Base-by-base conservation (phyloP, 2,888 invertebrate species). In the Dryomyza anilis region DNA sequence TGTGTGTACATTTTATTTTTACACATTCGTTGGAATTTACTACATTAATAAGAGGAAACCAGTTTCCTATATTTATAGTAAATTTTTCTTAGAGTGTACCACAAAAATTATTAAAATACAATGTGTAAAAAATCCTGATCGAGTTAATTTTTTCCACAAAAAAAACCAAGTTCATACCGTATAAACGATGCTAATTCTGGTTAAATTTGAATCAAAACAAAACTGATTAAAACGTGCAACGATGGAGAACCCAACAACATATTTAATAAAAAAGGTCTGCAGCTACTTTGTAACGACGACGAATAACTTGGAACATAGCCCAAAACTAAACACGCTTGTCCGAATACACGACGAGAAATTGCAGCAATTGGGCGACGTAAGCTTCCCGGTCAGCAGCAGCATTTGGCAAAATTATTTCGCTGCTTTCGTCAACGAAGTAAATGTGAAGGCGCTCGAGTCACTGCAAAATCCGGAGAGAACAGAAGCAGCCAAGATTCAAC, bases 341-440 rank as follows among this genome's bases (percentile, higher is more conserved):
- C 88, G 88, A 80, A 85, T 85, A 73, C 89, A 90, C 73, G 84
- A 81, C 1, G 86, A 87, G 69, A 86, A 87, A 70, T 79, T 89
- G 6, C 76, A 83, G 62, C 76, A 78, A 39, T 79, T 85, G 48
- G 91, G 91, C 8, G 92, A 92, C 69, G 81, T 89, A 4, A 89
- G 88, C 82, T 89, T 91, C 79, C 86, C 88, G 10, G 80, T 84
- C 64, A 84, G 84, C 55, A 73, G 85, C 23, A 83, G 85, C 72
- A 86, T 86, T 59, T 91, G 91, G 91, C 82, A 84, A 62, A 83
- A 81, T 68, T 79, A 82, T 68, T 73, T 84, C 58, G 71, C 10
- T 16, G 29, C n/a, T n/a, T n/a, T n/a, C n/a, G n/a, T n/a, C n/a
- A n/a, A n/a, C n/a, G n/a, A n/a, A n/a, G 16, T 1, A 7, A 39